Evolutionary conservation across 2,113 vertebrate species (phyloP).

Genomic region (Crotalus tigris): DNA sequence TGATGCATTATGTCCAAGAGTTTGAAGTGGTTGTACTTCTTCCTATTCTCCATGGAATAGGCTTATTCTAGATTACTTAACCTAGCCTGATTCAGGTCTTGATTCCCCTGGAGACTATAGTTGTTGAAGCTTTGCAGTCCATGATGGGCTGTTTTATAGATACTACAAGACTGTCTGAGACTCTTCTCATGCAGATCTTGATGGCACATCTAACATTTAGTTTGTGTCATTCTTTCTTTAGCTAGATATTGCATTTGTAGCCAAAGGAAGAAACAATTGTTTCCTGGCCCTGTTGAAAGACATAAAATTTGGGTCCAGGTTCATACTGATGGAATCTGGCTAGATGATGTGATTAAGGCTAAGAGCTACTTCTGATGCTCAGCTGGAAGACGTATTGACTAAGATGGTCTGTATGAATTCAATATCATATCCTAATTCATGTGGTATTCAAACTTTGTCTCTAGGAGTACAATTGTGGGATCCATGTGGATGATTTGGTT

Average conservation of each 20-base stretch:
- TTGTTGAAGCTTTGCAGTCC: not conserved
- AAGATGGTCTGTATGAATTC: too few species aligned
- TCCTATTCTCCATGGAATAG: not conserved
- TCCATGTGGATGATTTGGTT: too few species aligned
- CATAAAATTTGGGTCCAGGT: not conserved
- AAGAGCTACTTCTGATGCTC: too few species aligned
- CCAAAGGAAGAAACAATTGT: not conserved
- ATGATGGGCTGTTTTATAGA: not conserved
- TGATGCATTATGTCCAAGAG: not conserved
- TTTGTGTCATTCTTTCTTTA: not conserved
- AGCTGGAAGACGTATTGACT: too few species aligned
- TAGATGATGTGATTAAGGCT: too few species aligned
- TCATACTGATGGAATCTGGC: not conserved
- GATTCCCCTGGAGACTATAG: not conserved
- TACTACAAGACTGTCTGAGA: not conserved
- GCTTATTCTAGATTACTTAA: not conserved
- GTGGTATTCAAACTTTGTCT: too few species aligned
- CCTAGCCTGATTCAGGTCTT: not conserved
- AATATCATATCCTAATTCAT: too few species aligned
- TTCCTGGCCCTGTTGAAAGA: not conserved
- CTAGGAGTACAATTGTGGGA: too few species aligned
- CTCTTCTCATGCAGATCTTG: not conserved
- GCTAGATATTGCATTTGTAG: not conserved
- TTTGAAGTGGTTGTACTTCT: not conserved
- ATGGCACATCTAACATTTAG: not conserved